A percentile compares a stretch with the other conserved stretches of the same genome.
These are phyloP conservation scores for Campopleginae sp. DNA, from an alignment of 2,888 invertebrate genomes.

Conservation along the genomic window DNA sequence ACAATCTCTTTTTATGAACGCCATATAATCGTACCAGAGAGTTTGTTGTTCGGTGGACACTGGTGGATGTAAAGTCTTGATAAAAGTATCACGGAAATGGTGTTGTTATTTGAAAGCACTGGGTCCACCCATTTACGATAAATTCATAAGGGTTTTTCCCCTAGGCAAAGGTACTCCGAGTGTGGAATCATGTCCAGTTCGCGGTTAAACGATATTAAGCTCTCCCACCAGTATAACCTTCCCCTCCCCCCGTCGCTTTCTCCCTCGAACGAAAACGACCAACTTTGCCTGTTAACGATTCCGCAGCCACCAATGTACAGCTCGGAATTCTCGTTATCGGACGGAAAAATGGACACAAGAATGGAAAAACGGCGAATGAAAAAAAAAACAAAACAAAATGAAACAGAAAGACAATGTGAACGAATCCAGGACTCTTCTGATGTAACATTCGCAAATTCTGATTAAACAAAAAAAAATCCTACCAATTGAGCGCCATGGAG, in stretches of 20 bases:
- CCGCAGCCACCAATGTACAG: conserved; percentile 28
- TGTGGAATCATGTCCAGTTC: conserved; percentile 64
- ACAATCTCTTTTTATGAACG: conserved; percentile 37
- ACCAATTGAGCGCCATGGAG: background rate
- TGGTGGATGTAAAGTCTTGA: conserved; percentile 20
- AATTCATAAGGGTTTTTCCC: conserved; percentile 46
- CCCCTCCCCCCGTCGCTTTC: conserved; percentile 20
- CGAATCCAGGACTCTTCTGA: conserved; percentile 3
- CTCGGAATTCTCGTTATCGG: conserved; percentile 42
- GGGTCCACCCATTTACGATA: conserved; percentile 47
- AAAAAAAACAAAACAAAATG: background rate
- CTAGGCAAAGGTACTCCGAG: conserved; percentile 39
- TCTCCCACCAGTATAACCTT: conserved; percentile 47
- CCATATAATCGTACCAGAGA: conserved; percentile 29
- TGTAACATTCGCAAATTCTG: background rate
- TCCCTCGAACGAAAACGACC: conserved; percentile 64
- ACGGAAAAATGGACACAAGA: conserved; percentile 19
- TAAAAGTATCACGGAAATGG: conserved; percentile 49
- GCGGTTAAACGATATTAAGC: conserved; percentile 70
- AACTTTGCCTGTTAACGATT: conserved; percentile 69
- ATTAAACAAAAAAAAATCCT: background rate
- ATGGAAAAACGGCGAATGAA: conserved; percentile 36
- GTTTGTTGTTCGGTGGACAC: conserved; percentile 12
- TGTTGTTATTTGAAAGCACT: conserved; percentile 28
- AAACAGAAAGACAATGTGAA: background rate